Conservation (phyloP, 1,140 invertebrate species). For the Drosophila lacteicornis region DNA sequence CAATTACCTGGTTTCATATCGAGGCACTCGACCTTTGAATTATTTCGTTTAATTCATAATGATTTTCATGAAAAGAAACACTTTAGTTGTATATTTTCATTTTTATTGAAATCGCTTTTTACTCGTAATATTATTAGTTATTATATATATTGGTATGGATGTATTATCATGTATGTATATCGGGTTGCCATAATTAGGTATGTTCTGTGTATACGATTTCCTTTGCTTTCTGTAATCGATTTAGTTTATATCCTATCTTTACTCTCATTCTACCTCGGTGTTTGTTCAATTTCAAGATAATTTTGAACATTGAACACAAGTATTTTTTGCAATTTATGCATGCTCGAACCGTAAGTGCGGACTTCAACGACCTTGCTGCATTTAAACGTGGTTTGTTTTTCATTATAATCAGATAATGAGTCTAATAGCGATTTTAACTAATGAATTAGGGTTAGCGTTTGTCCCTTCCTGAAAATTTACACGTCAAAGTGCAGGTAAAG, state of each 20-base stretch:
- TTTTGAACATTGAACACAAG: constrained; percentile 72
- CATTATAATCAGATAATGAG: constrained; percentile 40
- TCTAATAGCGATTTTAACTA: constrained; percentile 45
- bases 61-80: constrained; percentile 1
- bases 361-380: constrained; percentile 30
- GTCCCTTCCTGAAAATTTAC: constrained; percentile 46
- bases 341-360: constrained; percentile 53
- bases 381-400: constrained; percentile 13
- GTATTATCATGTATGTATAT: constrained; percentile 81
- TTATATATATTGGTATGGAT: constrained; percentile 73
- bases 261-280: constrained; percentile 26
- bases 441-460: constrained; percentile 35
- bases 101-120: constrained; percentile 83
- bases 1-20: background rate
- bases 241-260: constrained; percentile 56
- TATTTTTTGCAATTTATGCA: constrained; percentile 62
- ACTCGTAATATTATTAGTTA: constrained; percentile 82
- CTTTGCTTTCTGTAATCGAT: constrained; percentile 55
- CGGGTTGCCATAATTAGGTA: constrained; percentile 75
- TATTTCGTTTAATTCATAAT: background rate
- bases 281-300: constrained; percentile 45
- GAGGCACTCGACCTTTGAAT: background rate
- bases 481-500: constrained; percentile 35
- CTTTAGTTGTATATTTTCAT: constrained; percentile 61
- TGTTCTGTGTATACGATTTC: constrained; percentile 67